A percentile compares a stretch with the other conserved stretches of the same genome.
Conservation (phyloP, 2,888 invertebrate genomes). For the Clitarchus hookeri region DNA sequence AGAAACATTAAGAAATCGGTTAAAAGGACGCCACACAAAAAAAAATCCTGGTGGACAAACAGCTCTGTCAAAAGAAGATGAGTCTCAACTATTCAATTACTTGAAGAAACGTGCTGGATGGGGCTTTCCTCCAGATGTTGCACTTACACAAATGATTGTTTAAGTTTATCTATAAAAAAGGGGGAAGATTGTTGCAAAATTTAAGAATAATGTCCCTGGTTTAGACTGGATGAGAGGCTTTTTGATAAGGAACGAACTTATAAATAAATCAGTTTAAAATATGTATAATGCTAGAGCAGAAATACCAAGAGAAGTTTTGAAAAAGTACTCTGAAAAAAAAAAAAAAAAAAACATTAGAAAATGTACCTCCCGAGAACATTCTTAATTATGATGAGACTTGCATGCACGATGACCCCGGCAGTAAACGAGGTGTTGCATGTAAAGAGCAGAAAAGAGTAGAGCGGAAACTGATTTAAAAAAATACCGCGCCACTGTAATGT, state of each 20-base stretch:
- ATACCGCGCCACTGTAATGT: no score
- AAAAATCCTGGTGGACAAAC: not conserved
- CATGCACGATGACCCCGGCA: not conserved
- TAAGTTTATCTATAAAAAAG: not conserved
- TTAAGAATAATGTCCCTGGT: not conserved
- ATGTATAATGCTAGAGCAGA: not conserved
- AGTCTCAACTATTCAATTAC: not conserved
- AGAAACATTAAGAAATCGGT: not conserved
- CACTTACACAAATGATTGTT: not conserved
- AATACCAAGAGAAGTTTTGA: not conserved
- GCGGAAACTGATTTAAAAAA: no score
- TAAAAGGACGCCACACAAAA: not conserved
- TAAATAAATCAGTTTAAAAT: not conserved
- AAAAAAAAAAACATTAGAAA: not conserved
- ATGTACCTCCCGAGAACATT: not conserved
- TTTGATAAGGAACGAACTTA: not conserved
- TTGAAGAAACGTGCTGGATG: not conserved
- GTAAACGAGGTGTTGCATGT: not conserved
- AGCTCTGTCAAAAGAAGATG: not conserved
- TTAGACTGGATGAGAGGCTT: not conserved
- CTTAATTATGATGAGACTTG: slow-evolving; percentile 19
- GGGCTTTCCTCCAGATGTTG: not conserved
- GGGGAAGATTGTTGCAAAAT: not conserved
- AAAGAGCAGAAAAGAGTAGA: not conserved
- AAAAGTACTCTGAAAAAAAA: not conserved